Conservation (phyloP, 1,140 invertebrate genomes). For the Pseudomyrmex gracilis region DNA sequence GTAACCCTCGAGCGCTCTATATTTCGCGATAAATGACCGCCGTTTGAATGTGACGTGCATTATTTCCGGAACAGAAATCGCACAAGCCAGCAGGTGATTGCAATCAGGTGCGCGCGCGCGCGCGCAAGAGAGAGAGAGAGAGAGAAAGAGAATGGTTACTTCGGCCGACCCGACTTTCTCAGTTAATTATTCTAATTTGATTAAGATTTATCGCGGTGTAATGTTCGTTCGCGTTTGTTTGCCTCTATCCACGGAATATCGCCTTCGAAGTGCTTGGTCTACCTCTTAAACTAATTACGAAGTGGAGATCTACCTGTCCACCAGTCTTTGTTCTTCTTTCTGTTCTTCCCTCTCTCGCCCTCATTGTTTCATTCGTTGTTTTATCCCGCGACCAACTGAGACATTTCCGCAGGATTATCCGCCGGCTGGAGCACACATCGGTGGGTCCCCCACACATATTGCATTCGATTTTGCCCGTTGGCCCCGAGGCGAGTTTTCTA, state of each 20-base stretch:
- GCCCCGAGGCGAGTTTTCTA: conserved; percentile 21
- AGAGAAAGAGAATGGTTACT: conserved; percentile 18
- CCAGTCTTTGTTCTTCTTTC: neutral
- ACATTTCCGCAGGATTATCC: conserved; percentile 37
- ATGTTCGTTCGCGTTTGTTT: conserved; percentile 31
- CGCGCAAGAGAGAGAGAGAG: too few relatives aligned
- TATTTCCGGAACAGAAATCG: conserved; percentile 30
- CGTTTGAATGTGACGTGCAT: conserved; percentile 7
- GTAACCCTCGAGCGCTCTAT: neutral
- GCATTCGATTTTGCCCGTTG: conserved; percentile 12
- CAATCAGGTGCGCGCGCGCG: conserved; percentile 18
- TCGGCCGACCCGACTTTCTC: conserved; percentile 11
- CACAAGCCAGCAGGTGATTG: conserved; percentile 31
- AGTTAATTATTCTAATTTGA: conserved; percentile 64
- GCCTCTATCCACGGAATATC: conserved; percentile 49
- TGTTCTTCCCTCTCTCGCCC: neutral
- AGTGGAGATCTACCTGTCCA: conserved; percentile 7
- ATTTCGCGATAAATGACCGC: neutral
- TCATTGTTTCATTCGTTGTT: conserved; percentile 16
- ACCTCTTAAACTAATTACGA: conserved; percentile 59
- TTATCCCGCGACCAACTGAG: neutral
- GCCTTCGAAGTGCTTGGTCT: conserved; percentile 38
- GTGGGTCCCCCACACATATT: conserved; percentile 13
- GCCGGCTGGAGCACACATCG: conserved; percentile 5
- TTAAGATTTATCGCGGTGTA: conserved; percentile 57